phyloP scores from a whole-genome alignment of 1,140 invertebrate genomes.

The Polypedilum vanderplanki region DNA sequence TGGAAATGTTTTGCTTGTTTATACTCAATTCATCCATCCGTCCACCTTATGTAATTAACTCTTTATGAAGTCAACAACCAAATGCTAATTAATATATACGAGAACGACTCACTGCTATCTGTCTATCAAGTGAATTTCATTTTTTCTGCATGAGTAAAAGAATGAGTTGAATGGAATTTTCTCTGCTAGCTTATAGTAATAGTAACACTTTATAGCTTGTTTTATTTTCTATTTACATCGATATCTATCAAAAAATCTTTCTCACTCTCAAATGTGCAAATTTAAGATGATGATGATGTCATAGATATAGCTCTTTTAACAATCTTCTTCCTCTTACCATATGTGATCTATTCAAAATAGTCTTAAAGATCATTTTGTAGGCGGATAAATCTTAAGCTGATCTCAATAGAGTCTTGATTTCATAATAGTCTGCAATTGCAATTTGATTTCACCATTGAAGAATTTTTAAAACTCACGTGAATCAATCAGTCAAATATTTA shows the following conservation, averaged over 20 bases:
- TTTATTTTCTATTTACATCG: background rate
- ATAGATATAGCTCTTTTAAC: background rate
- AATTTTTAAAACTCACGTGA: too few species aligned
- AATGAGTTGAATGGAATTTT: conserved; percentile 7
- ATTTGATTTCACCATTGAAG: too few species aligned
- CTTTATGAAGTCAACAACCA: background rate
- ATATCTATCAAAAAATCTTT: background rate
- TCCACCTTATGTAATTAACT: background rate
- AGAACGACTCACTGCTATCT: background rate
- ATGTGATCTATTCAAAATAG: too few species aligned
- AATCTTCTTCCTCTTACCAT: too few species aligned
- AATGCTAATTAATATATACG: conserved; percentile 4
- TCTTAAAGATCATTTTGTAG: too few species aligned
- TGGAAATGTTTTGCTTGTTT: too few species aligned
- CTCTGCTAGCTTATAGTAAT: background rate
- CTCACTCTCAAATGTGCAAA: background rate
- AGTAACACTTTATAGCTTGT: background rate
- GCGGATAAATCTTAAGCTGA: too few species aligned
- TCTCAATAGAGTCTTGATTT: too few species aligned
- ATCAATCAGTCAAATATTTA: too few species aligned
- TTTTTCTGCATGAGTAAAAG: background rate
- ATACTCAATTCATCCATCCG: background rate
- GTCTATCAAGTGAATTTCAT: background rate
- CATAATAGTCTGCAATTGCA: too few species aligned
- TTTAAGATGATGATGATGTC: background rate